These are phyloP conservation scores for Betta splendens DNA, from an alignment of 2,797 vertebrate genomes.

Conservation along the genomic window DNA sequence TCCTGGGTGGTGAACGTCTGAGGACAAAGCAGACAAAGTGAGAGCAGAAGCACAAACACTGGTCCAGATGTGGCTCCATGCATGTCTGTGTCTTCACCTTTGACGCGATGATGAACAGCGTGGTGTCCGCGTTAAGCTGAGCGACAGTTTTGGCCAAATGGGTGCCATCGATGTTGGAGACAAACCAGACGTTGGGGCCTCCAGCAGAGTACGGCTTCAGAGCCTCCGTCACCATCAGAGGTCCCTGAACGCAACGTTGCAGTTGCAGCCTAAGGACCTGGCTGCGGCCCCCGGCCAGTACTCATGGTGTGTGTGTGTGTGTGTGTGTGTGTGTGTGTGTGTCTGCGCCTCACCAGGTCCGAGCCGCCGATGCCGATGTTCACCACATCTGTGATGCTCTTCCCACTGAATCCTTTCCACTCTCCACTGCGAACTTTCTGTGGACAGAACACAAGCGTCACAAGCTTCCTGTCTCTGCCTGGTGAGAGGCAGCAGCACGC, in stretches of 20 bases:
- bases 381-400: conserved; percentile 91
- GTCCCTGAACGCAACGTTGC: conserved; percentile 81
- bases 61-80: not conserved
- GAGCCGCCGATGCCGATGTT: conserved; percentile 97
- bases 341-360: conserved; percentile 87
- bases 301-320: no score
- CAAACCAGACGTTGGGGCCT: conserved; percentile 95
- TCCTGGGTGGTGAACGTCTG: conserved; percentile 99
- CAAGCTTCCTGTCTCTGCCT: not conserved
- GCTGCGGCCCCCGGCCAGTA: no score
- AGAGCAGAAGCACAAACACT: no score
- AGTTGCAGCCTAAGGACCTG: not conserved
- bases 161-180: conserved; percentile 98
- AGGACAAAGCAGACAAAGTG: no score
- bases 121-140: conserved; percentile 87
- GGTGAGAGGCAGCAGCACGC: not conserved
- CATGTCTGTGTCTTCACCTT: conserved; percentile 82
- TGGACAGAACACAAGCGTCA: conserved; percentile 1
- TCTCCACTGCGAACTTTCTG: conserved; percentile 92
- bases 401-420: conserved; percentile 95
- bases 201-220: conserved; percentile 91
- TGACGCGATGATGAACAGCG: conserved; percentile 94
- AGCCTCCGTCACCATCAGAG: conserved; percentile 96
- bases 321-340: no score
- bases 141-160: conserved; percentile 93